A percentile compares a stretch with the other conserved stretches of the same genome.
phyloP scores from a whole-genome alignment of 2,797 vertebrate genomes.

The Ceryle rudis region DNA sequence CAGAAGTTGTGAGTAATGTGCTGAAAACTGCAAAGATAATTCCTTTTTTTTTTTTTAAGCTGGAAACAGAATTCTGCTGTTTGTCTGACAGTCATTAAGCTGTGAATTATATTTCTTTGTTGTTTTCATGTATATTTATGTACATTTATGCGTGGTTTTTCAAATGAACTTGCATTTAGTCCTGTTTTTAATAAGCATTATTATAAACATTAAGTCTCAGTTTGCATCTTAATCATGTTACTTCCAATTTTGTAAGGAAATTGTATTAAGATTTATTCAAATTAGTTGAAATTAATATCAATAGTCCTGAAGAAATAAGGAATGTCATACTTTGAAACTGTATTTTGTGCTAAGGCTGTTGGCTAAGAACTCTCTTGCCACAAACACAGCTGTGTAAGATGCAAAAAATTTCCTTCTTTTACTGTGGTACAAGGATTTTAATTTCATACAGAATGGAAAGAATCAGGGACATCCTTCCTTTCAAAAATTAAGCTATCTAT shows the following conservation, averaged over 20 bases:
- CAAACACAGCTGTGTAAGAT: neutral
- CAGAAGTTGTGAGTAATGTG: slow-evolving; percentile 81
- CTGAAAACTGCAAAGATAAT: neutral
- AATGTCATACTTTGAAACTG: neutral
- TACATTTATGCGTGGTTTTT: slow-evolving; percentile 4
- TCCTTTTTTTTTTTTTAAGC: neutral
- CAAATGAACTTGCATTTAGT: slow-evolving; percentile 50
- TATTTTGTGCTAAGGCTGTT: neutral
- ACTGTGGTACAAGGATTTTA: neutral
- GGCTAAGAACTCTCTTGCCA: neutral
- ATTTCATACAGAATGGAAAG: neutral
- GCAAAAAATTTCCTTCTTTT: neutral
- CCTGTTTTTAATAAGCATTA: slow-evolving; percentile 41
- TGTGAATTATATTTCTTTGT: slow-evolving; percentile 71
- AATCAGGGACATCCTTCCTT: neutral
- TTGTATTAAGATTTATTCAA: slow-evolving; percentile 48
- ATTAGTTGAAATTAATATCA: slow-evolving; percentile 35
- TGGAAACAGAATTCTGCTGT: slow-evolving; percentile 14
- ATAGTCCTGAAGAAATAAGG: slow-evolving; percentile 9
- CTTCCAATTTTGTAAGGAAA: slow-evolving; percentile 39
- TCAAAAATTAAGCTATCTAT: neutral
- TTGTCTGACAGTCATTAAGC: slow-evolving; percentile 48
- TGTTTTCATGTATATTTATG: slow-evolving; percentile 51
- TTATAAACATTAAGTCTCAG: slow-evolving; percentile 40
- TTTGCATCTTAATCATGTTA: slow-evolving; percentile 39